These are phyloP conservation scores for Hypothenemus hampei DNA, from an alignment of 1,140 invertebrate species.

Conservation along the genomic window DNA sequence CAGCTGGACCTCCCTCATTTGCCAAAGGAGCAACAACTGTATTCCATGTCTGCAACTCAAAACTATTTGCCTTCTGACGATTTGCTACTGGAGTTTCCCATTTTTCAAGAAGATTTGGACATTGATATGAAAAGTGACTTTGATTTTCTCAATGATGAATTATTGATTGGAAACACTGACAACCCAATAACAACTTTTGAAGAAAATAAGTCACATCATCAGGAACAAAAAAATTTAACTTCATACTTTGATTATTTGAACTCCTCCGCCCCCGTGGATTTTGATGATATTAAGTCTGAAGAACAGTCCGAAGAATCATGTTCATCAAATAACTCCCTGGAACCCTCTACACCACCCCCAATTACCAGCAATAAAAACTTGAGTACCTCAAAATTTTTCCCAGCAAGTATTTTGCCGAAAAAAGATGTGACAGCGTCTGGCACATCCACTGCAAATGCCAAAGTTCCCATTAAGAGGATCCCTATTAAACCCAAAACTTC, in stretches of 20 bases:
- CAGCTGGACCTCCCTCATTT: conserved; percentile 41
- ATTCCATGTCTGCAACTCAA: too few relatives aligned
- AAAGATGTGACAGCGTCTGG: conserved; percentile 19
- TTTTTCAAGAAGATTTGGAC: conserved; percentile 15
- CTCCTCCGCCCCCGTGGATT: not conserved
- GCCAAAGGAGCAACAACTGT: conserved; percentile 39
- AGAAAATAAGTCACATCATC: not conserved
- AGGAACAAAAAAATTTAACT: not conserved
- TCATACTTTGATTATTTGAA: conserved; percentile 4
- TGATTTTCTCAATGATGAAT: conserved; percentile 30
- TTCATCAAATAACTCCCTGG: conserved; percentile 10
- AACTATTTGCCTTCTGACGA: conserved; percentile 38
- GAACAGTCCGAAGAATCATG: conserved; percentile 13
- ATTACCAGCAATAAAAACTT: not conserved
- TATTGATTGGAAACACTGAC: not conserved
- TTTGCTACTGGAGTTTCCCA: conserved; percentile 37
- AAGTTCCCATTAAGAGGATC: conserved; percentile 24
- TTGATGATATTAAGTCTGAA: conserved; percentile 3
- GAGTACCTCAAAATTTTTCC: not conserved
- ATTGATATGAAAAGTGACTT: conserved; percentile 28
- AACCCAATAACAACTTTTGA: not conserved
- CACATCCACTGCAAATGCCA: conserved; percentile 1
- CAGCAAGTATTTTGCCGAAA: not conserved
- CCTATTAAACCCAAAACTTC: conserved; percentile 32
- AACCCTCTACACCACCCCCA: conserved; percentile 9